phyloP scores from a whole-genome alignment of 1,140 invertebrate genomes.

The Drosophila oshimai region DNA sequence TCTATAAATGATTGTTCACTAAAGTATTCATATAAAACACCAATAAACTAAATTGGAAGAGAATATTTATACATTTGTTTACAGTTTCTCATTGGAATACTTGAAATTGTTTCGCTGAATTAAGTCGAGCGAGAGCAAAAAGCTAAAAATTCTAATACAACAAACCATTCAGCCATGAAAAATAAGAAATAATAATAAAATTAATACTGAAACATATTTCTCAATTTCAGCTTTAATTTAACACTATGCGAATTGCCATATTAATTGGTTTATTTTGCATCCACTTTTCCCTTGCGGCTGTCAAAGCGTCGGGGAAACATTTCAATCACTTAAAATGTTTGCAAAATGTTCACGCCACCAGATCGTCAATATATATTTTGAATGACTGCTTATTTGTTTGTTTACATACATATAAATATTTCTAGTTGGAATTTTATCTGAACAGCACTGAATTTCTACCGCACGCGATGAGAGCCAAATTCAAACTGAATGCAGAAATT shows the following conservation, averaged over 20 bases:
- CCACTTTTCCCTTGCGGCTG: slow-evolving; percentile 7
- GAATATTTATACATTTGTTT: slow-evolving; percentile 31
- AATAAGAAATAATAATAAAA: background rate
- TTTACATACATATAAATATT: background rate
- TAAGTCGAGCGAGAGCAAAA: background rate
- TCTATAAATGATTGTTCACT: background rate
- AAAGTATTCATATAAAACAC: background rate
- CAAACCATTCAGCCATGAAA: slow-evolving; percentile 8
- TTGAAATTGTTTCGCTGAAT: slow-evolving; percentile 14
- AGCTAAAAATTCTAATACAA: background rate
- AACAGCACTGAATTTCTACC: background rate
- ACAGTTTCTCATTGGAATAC: slow-evolving; percentile 15
- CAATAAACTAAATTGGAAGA: slow-evolving; percentile 13
- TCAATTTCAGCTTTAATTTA: slow-evolving; percentile 17
- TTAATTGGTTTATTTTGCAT: slow-evolving; percentile 33
- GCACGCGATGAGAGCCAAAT: slow-evolving; percentile 12
- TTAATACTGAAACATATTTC: slow-evolving; percentile 8
- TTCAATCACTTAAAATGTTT: slow-evolving; percentile 13
- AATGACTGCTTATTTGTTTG: background rate
- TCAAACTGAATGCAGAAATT: background rate
- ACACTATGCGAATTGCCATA: slow-evolving; percentile 14
- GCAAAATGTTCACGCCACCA: background rate
- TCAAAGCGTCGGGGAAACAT: background rate
- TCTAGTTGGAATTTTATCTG: background rate
- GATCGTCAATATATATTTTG: background rate